Evolutionary conservation across 2,888 invertebrate genomes (phyloP).

Genomic region (Sturmia bella): DNA sequence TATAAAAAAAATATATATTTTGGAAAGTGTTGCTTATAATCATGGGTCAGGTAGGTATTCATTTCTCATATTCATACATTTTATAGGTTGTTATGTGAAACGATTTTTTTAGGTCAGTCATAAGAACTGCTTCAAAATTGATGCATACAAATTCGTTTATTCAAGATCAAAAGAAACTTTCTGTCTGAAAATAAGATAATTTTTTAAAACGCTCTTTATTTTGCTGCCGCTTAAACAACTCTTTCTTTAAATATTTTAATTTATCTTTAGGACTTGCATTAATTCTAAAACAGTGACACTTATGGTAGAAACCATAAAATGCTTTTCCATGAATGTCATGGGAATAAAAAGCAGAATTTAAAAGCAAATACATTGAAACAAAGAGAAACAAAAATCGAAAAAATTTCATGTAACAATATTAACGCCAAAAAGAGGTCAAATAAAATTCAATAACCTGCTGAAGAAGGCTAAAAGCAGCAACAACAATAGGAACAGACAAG

Average conservation of each 20-base stretch:
- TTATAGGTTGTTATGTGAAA: too few relatives aligned
- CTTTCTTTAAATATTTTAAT: neutral
- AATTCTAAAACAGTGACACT: constrained; percentile 13
- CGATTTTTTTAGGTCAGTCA: too few relatives aligned
- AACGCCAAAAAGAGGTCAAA: constrained; percentile 63
- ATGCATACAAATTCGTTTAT: too few relatives aligned
- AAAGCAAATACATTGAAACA: neutral
- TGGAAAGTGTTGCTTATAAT: too few relatives aligned
- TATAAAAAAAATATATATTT: too few relatives aligned
- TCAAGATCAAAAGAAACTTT: too few relatives aligned
- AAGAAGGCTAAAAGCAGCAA: neutral
- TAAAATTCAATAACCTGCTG: constrained; percentile 66
- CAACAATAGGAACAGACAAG: neutral
- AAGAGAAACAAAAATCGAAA: neutral
- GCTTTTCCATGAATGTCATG: constrained; percentile 55
- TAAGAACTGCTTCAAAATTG: too few relatives aligned
- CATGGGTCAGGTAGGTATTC: too few relatives aligned
- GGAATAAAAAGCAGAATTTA: constrained; percentile 19
- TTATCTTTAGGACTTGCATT: constrained; percentile 3
- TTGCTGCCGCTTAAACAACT: too few relatives aligned
- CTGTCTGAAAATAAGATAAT: too few relatives aligned
- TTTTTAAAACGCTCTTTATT: too few relatives aligned
- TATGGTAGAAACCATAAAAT: constrained; percentile 65
- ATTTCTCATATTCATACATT: too few relatives aligned
- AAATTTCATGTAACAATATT: constrained; percentile 49